Conservation (phyloP, 2,113 vertebrate species). For the Heloderma charlesbogerti region DNA sequence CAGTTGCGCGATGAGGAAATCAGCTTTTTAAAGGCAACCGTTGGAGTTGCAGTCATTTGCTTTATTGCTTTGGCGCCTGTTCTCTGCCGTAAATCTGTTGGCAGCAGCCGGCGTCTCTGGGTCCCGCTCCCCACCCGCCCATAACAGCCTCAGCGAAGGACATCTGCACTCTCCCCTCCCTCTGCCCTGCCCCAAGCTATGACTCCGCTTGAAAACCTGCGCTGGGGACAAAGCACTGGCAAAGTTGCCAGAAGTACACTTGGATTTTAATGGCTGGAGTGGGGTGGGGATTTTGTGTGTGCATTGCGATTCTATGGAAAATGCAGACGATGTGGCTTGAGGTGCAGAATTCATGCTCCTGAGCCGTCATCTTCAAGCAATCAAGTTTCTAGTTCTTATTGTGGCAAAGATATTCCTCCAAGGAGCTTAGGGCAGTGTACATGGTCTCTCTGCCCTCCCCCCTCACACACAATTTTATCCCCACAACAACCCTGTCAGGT, state of each 20-base stretch:
- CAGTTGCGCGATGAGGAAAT: background rate
- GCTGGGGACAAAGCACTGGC: background rate
- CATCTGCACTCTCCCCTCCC: background rate
- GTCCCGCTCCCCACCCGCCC: background rate
- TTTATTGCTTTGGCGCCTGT: background rate
- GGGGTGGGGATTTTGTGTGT: no score
- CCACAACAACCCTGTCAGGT: background rate
- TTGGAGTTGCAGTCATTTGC: slow-evolving; percentile 22
- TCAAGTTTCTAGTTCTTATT: background rate
- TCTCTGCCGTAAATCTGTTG: slow-evolving; percentile 2
- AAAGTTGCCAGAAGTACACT: background rate
- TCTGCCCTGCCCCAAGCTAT: background rate
- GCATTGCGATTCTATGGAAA: background rate
- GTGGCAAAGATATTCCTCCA: background rate
- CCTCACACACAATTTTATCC: background rate
- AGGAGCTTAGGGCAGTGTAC: background rate
- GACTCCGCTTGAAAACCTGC: background rate
- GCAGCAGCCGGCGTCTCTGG: background rate
- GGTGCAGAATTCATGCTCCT: no score
- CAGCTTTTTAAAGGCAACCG: background rate
- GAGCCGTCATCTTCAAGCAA: background rate
- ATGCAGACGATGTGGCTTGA: background rate
- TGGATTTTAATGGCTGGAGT: no score
- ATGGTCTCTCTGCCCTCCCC: background rate
- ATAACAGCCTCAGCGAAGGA: background rate